Evolutionary conservation across 2,888 invertebrate species (phyloP).

Genomic region (Orgyia antiqua): DNA sequence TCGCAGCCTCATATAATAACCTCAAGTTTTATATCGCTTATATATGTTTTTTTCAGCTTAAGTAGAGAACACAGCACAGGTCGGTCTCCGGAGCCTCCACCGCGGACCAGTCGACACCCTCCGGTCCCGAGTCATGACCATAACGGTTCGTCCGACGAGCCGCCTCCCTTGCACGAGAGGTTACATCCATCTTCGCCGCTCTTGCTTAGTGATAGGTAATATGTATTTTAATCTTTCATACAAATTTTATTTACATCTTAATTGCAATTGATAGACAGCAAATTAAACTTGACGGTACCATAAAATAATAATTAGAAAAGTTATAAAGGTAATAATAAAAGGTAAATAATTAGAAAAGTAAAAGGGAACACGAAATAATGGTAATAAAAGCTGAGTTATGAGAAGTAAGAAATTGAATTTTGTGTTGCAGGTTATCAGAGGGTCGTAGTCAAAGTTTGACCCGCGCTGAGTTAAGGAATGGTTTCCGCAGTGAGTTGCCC

Average conservation of each 20-base stretch:
- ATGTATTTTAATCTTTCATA: not conserved
- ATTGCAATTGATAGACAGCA: too few relatives aligned
- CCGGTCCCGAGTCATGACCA: not conserved
- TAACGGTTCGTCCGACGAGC: not conserved
- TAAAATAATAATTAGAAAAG: too few relatives aligned
- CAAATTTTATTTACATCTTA: too few relatives aligned
- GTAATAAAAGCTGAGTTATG: too few relatives aligned
- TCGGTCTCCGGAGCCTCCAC: slow-evolving; percentile 70
- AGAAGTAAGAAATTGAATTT: too few relatives aligned
- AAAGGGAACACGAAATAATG: too few relatives aligned
- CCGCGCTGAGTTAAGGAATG: slow-evolving; percentile 62
- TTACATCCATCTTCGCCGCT: slow-evolving; percentile 4
- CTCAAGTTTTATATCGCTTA: too few relatives aligned
- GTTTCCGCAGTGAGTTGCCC: slow-evolving; percentile 32
- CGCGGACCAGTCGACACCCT: slow-evolving; percentile 50
- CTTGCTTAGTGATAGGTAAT: slow-evolving; percentile 5
- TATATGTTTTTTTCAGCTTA: slow-evolving; percentile 58
- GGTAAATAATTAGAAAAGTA: too few relatives aligned
- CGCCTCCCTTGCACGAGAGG: slow-evolving; percentile 9
- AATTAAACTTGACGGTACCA: too few relatives aligned
- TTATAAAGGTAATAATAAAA: too few relatives aligned
- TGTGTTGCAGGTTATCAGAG: slow-evolving; percentile 45
- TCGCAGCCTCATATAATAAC: too few relatives aligned
- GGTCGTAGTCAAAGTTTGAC: slow-evolving; percentile 66
- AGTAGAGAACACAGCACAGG: slow-evolving; percentile 72